These are phyloP conservation scores for Lasioglossum pauxillum DNA, from an alignment of 2,888 invertebrate species.

Conservation along the genomic window DNA sequence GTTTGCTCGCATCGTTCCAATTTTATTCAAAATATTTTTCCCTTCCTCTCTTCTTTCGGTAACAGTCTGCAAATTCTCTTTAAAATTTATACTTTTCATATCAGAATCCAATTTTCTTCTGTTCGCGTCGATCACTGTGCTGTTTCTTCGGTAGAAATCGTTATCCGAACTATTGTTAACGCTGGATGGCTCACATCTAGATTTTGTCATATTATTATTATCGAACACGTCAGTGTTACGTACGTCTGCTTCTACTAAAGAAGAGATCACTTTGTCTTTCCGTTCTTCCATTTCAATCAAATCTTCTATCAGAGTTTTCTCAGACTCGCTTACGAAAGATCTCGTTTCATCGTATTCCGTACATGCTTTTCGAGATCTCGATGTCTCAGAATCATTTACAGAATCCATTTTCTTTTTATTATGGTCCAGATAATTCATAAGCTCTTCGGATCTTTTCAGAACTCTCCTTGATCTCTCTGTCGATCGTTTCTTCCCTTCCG, in stretches of 20 bases:
- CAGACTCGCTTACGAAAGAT: background rate
- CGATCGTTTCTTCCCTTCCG: background rate
- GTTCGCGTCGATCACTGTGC: background rate
- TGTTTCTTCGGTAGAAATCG: background rate
- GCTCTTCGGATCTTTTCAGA: background rate
- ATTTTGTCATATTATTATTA: background rate
- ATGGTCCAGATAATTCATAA: background rate
- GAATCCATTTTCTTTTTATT: background rate
- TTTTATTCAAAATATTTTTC: background rate
- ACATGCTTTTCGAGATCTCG: background rate
- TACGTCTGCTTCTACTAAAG: accelerated
- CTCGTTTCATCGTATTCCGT: background rate
- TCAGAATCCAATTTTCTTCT: background rate
- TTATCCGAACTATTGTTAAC: background rate
- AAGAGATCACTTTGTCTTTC: background rate
- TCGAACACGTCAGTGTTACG: background rate
- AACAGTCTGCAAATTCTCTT: background rate
- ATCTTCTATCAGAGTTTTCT: background rate
- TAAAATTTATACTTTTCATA: background rate
- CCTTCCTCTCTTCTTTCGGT: background rate
- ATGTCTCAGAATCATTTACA: background rate
- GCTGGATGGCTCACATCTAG: background rate
- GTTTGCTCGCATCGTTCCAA: background rate
- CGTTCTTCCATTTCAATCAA: background rate
- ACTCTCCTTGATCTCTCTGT: background rate